These are phyloP conservation scores for Volucella zonaria DNA, from an alignment of 2,888 invertebrate genomes.

Conservation along the genomic window DNA sequence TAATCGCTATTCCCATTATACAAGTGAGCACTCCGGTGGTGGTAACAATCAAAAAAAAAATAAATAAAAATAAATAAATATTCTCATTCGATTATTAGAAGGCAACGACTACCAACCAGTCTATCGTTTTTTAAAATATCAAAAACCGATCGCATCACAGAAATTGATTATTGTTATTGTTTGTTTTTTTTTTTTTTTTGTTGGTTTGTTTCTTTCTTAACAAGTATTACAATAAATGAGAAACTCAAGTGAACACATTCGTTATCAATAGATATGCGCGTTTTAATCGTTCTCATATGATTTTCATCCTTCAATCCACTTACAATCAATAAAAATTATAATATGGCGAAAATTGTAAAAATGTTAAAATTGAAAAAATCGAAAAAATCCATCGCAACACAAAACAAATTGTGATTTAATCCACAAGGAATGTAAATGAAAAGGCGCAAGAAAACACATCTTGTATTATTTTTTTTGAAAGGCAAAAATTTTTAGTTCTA, in stretches of 20 bases:
- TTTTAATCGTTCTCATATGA: background rate
- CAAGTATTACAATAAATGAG: conserved; percentile 7
- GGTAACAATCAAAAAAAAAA: conserved; percentile 65
- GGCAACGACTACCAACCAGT: conserved; percentile 38
- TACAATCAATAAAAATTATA: conserved; percentile 14
- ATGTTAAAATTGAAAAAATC: conserved; percentile 52
- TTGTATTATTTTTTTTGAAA: conserved; percentile 48
- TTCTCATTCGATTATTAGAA: conserved; percentile 67
- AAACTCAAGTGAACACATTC: conserved; percentile 45
- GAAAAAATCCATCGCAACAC: too few species aligned
- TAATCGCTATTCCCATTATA: conserved; percentile 51
- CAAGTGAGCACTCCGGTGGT: conserved; percentile 67
- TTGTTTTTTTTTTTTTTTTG: background rate
- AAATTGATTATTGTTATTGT: background rate
- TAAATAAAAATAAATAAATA: conserved; percentile 61
- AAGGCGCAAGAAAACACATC: conserved; percentile 52
- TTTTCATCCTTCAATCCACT: background rate
- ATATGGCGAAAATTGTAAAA: conserved; percentile 54
- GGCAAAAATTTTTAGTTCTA: conserved; percentile 48
- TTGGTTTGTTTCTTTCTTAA: background rate
- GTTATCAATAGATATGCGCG: conserved; percentile 22
- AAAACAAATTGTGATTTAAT: conserved; percentile 49
- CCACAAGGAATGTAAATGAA: conserved; percentile 48
- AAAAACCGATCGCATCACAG: conserved; percentile 37
- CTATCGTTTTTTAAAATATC: background rate